Conservation (phyloP, 2,888 invertebrate species). For the Chalcis sispes region DNA sequence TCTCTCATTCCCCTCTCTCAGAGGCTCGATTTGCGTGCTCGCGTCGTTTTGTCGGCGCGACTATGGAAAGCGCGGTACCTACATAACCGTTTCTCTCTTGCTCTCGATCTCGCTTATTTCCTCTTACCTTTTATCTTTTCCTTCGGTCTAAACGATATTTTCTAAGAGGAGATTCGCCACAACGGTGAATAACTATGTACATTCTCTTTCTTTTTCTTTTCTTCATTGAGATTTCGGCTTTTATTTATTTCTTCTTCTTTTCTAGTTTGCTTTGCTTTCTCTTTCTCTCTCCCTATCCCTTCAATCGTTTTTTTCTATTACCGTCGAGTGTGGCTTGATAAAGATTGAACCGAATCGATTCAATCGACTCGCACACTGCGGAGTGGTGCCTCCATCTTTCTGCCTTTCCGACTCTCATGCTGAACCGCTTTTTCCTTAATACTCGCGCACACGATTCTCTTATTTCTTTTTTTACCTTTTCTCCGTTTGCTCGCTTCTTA, state of each 20-base stretch:
- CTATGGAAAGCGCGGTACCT: constrained; percentile 1
- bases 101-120: constrained; percentile 51
- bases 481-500: neutral
- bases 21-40: constrained; percentile 11
- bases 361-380: constrained; percentile 24
- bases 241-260: constrained; percentile 57
- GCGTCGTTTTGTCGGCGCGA: constrained; percentile 10
- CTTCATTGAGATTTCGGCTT: constrained; percentile 58
- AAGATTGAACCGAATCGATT: constrained; percentile 50
- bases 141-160: constrained; percentile 66
- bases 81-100: constrained; percentile 50
- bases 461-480: neutral
- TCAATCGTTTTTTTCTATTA: constrained; percentile 51
- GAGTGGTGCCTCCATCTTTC: constrained; percentile 10
- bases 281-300: constrained; percentile 10
- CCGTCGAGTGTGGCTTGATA: constrained; percentile 50
- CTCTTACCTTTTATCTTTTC: constrained; percentile 49
- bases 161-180: constrained; percentile 63
- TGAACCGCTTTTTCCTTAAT: too few species aligned
- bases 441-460: neutral
- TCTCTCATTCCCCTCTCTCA: constrained; percentile 3
- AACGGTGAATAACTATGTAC: constrained; percentile 60
- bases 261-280: constrained; percentile 40
- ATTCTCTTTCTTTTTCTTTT: constrained; percentile 6
- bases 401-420: neutral